Conservation (phyloP, 2,113 vertebrate species). For the Eptatretus burgeri region DNA sequence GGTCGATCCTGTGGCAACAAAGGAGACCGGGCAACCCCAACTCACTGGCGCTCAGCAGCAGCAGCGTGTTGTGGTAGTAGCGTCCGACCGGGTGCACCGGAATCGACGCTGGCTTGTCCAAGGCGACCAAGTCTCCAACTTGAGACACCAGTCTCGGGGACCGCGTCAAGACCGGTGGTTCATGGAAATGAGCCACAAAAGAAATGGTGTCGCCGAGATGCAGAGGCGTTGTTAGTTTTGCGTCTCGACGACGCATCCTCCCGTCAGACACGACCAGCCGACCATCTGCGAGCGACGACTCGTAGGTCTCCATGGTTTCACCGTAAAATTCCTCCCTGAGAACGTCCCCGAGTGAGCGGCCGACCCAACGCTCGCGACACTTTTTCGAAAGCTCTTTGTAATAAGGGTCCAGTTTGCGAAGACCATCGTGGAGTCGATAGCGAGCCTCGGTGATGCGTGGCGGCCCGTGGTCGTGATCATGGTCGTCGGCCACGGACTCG, state of each 20-base stretch:
- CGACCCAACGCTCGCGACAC: constrained; percentile 85
- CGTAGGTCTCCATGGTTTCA: constrained; percentile 42
- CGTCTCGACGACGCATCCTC: constrained; percentile 23
- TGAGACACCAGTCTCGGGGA: constrained; percentile 38
- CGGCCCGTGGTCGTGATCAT: background rate
- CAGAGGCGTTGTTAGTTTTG: background rate
- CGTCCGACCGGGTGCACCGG: constrained; percentile 86
- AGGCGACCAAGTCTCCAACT: constrained; percentile 45
- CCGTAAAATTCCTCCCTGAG: constrained; percentile 54
- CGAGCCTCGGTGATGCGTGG: constrained; percentile 26
- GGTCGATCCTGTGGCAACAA: constrained; percentile 60
- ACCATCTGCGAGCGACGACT: constrained; percentile 29
- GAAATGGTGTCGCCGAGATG: constrained; percentile 65
- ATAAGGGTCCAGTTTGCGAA: constrained; percentile 68
- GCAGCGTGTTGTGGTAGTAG: constrained; percentile 71
- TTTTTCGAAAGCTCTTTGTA: constrained; percentile 64
- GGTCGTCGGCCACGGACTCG: no score
- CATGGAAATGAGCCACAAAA: constrained; percentile 71
- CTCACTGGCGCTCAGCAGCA: constrained; percentile 85
- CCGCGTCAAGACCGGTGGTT: constrained; percentile 47
- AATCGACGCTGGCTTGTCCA: constrained; percentile 73
- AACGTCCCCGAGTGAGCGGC: constrained; percentile 43
- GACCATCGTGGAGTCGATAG: constrained; percentile 54
- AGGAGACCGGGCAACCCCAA: constrained; percentile 40
- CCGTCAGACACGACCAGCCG: constrained; percentile 52